Evolutionary conservation across 2,888 invertebrate genomes (phyloP), one percentile per base, ranked within the genome.

Genomic region (Chesias legatella): DNA sequence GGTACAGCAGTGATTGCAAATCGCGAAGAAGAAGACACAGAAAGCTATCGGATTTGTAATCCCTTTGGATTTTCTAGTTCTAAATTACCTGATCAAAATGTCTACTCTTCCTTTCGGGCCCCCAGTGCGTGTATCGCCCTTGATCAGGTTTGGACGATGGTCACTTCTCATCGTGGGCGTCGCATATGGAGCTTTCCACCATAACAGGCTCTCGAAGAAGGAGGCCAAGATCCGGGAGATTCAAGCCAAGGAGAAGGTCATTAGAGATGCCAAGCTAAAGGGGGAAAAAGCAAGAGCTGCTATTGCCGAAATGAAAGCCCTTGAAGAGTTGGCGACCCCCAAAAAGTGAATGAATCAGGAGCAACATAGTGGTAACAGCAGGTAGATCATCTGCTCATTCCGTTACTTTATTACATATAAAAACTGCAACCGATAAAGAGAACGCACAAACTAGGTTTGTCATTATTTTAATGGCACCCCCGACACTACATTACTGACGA

Each of bases 111-210:
- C 86, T 7, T 88, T 58, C 58, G 90, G 90, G 73, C 89, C 94
- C 63, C 94, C 95, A 58, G 91, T 95, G 51, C 90, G 92, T 68
- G 94, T 95, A 54, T 94, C 95, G 33, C 95, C 95, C 34, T 79
- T 95, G 40, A 95, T 95, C 71, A 93, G 93, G 94, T 94, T 95
- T 65, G 92, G 92, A 43, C 90, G 96, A 69, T 96, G 95, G 95
- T 92, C 93, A 39, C 89, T 95, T 64, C 89, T 96, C 1, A 71
- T 90, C 0, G 85, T 90, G 0, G 96, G 96, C 17, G 81, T 96
- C 49, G 67, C 91, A 0, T 96, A 95, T 57, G 96, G 96, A 33
- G 90, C 92, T 0, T 91, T 92, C 71, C 91, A 94, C 73, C 93
- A 94, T 55, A 91, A 70, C 68, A 89, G 94, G 35, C 83, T 94